Evolutionary conservation across 1,140 invertebrate genomes (phyloP), one percentile per base, ranked within the genome.

Genomic region (Psilanteris sp.): DNA sequence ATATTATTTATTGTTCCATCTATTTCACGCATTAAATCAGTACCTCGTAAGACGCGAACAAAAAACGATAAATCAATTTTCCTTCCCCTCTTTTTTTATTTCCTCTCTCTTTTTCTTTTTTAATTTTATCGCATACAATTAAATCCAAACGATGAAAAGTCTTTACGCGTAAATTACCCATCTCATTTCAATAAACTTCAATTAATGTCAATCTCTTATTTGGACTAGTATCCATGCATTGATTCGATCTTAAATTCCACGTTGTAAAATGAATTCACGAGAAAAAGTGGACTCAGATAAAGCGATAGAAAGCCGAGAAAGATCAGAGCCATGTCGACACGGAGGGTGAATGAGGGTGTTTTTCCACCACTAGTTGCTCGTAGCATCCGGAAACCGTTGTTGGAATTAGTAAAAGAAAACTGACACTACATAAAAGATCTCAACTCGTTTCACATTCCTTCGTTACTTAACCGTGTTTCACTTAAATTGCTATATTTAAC

Each of bases 321-420:
- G 75, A 70, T 78, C 62, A 68, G 55, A 61, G 46, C 31, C 68
- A 41, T 73, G 75, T 78, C 64, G 68, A 73, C 62, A 73, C 62
- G 64, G 64, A 68, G 77, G 79, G 75, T 73, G 80, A 84, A 84
- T 75, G 83, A 85, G 85, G 85, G 84, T 88, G 87, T 88, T 88
- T 88, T 89, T 89, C 87, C 85, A 88, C 87, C 85, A 89, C 87
- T 87, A 89, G 87, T 89, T 89, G 88, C 87, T 87, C 82, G 83
- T 80, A 84, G 83, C 86, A 83, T 83, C 82, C 84, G 77, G 80
- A 79, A 85, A 81, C 77, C 81, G 79, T 79, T 80, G 79, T 83
- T 78, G 82, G 66, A 77, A 64, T 70, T 77, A 79, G 78, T 64
- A 62, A 78, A 78, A 70, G 55, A 79, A 79, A 78, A 76, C 62